Conservation (phyloP, 1,140 invertebrate genomes). For the Reticulitermes speratus region DNA sequence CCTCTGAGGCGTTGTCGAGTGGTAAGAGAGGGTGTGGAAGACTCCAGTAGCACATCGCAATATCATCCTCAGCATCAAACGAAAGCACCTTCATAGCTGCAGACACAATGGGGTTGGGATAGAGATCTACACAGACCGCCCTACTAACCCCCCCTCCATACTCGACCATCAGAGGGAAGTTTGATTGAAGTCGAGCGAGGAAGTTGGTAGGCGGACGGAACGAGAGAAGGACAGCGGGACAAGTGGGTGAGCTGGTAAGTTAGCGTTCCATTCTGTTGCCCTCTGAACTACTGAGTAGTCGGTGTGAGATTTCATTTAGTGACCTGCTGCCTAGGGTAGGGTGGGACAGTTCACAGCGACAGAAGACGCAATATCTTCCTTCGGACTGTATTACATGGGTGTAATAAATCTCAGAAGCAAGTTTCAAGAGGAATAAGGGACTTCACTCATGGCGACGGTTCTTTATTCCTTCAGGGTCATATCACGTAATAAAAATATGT, state of each 20-base stretch:
- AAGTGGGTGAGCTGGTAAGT: neutral
- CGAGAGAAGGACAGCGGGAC: neutral
- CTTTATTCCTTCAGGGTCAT: neutral
- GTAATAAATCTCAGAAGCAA: neutral
- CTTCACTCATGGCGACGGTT: neutral
- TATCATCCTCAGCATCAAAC: neutral
- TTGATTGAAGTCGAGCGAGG: neutral
- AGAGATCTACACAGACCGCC: neutral
- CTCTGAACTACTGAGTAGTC: no score
- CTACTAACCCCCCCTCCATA: neutral
- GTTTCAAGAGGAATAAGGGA: neutral
- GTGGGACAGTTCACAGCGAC: neutral
- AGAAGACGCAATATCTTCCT: neutral
- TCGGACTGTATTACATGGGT: neutral
- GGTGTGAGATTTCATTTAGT: slow-evolving; percentile 5
- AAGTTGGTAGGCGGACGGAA: neutral
- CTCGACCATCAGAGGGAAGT: neutral
- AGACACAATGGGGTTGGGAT: neutral
- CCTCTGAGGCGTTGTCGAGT: neutral
- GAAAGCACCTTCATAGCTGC: neutral
- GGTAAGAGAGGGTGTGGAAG: neutral
- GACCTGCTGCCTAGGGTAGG: neutral
- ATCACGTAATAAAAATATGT: neutral
- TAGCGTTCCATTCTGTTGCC: neutral
- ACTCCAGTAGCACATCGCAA: neutral